Conservation (phyloP, 1,140 invertebrate species). For the Ostrea denselamellosa region DNA sequence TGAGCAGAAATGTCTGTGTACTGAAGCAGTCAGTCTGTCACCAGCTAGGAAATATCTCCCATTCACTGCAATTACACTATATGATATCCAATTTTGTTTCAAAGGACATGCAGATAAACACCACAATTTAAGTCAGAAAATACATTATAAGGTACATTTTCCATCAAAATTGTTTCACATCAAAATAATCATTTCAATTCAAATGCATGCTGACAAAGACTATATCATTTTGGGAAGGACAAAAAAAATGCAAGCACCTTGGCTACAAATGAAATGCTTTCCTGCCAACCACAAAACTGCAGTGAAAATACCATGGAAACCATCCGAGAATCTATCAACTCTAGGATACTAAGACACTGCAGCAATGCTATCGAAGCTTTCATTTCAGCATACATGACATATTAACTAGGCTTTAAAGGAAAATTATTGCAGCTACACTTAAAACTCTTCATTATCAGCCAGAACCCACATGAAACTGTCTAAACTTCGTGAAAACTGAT, state of each 20-base stretch:
- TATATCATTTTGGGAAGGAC: neutral
- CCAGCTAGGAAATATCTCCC: neutral
- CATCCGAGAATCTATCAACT: neutral
- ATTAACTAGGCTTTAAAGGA: constrained; percentile 20
- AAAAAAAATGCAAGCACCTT: neutral
- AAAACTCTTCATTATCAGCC: constrained; percentile 12
- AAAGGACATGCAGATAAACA: neutral
- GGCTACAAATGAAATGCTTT: neutral
- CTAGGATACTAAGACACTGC: neutral
- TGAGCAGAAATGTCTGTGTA: no score
- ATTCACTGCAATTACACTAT: neutral
- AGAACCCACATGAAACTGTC: neutral
- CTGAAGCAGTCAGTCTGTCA: neutral
- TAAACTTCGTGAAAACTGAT: constrained; percentile 19
- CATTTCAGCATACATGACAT: neutral
- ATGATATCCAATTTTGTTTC: neutral
- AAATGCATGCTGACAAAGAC: neutral
- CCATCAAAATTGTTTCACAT: neutral
- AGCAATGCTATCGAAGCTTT: neutral
- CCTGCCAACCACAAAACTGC: neutral
- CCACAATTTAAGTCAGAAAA: neutral
- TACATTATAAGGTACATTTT: neutral
- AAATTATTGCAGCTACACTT: constrained; percentile 20
- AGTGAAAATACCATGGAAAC: neutral
- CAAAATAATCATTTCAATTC: neutral